Percentiles rank a stretch among this genome's conserved stretches.
Evolutionary conservation across 2,113 vertebrate genomes (phyloP).

Genomic region (Lipophrys pholis): DNA sequence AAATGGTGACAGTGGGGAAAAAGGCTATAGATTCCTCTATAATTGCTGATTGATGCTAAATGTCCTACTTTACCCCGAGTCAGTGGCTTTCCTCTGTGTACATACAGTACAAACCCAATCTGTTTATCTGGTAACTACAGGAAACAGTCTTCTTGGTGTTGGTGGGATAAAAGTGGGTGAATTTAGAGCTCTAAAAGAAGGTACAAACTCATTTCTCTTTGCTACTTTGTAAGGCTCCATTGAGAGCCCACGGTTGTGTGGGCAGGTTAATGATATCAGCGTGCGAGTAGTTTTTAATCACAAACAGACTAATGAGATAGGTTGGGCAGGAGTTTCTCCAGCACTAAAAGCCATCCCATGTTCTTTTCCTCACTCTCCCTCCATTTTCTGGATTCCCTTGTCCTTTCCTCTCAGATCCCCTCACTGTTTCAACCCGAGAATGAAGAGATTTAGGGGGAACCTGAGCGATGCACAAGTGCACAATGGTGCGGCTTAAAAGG

Average conservation of each 20-base stretch:
- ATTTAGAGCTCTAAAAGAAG: slow-evolving; percentile 31
- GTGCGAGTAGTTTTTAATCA: slow-evolving; percentile 74
- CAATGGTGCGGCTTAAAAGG: slow-evolving; percentile 51
- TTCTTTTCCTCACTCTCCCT: neutral
- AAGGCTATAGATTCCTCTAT: slow-evolving; percentile 48
- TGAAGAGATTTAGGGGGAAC: slow-evolving; percentile 38
- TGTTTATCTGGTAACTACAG: neutral
- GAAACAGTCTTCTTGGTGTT: slow-evolving; percentile 12
- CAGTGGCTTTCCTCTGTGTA: neutral
- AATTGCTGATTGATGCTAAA: slow-evolving; percentile 45
- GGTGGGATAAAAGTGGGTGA: slow-evolving; percentile 23
- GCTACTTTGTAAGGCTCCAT: slow-evolving; percentile 56
- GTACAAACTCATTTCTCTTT: slow-evolving; percentile 45
- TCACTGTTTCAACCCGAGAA: slow-evolving; percentile 23
- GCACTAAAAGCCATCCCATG: slow-evolving; percentile 47
- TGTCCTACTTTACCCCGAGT: slow-evolving; percentile 39
- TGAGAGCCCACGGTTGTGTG: slow-evolving; percentile 68
- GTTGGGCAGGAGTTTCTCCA: slow-evolving; percentile 54
- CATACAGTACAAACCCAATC: neutral
- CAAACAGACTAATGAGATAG: slow-evolving; percentile 66
- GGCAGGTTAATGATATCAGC: slow-evolving; percentile 74
- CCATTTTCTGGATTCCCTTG: neutral
- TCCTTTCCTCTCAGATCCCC: slow-evolving; percentile 14
- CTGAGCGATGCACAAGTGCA: slow-evolving; percentile 18
- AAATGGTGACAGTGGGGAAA: slow-evolving; percentile 58